A percentile compares a stretch with the other conserved stretches of the same genome.
Evolutionary conservation across 1,140 invertebrate genomes (phyloP).

Genomic region (Ceratosolen solmsi): DNA sequence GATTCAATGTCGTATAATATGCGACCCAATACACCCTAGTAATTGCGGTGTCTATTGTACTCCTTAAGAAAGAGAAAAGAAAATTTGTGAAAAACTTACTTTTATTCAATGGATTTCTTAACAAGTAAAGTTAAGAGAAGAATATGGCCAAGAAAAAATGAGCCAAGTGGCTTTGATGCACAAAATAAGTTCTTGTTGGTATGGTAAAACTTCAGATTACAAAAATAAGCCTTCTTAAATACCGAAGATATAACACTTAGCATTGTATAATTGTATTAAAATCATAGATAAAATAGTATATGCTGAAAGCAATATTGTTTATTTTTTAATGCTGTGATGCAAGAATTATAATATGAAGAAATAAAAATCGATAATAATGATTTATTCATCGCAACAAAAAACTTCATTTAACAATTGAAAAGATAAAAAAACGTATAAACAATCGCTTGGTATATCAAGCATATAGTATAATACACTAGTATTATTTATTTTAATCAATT

Average conservation of each 20-base stretch:
- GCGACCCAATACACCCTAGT: not conserved
- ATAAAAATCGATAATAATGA: too few species aligned
- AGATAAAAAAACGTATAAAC: too few species aligned
- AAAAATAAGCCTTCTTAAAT: constrained; percentile 26
- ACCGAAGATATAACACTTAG: not conserved
- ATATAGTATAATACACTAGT: too few species aligned
- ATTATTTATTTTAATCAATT: too few species aligned
- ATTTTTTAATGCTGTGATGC: too few species aligned
- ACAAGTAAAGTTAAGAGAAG: constrained; percentile 66
- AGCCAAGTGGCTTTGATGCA: constrained; percentile 37
- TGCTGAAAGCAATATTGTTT: too few species aligned
- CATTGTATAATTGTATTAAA: not conserved
- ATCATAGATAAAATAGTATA: too few species aligned
- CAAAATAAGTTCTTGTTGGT: constrained; percentile 34
- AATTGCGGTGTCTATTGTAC: not conserved
- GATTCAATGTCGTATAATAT: constrained; percentile 1
- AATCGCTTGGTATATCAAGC: too few species aligned
- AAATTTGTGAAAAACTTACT: constrained; percentile 23
- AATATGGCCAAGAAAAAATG: constrained; percentile 52
- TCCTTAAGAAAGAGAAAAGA: not conserved
- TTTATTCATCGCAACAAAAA: too few species aligned
- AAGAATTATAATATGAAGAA: too few species aligned
- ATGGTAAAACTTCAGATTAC: constrained; percentile 16
- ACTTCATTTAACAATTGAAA: too few species aligned
- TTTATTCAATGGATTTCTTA: constrained; percentile 68